Conservation (phyloP, 92 coral and sea anemone genomes). For the Heliopora coerulea region DNA sequence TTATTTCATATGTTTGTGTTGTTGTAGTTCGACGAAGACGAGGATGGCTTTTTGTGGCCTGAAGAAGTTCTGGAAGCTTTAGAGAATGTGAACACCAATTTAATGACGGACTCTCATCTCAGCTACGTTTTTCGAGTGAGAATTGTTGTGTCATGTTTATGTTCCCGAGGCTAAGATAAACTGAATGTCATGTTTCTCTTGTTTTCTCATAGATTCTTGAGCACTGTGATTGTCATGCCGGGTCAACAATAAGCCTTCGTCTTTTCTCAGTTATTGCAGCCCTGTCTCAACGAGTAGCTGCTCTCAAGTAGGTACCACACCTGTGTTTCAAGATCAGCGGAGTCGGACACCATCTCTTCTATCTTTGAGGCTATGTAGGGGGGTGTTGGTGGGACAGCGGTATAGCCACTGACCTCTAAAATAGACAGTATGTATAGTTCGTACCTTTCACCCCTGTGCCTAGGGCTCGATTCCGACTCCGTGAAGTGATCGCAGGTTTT, state of each 20-base stretch:
- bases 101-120: slow-evolving; percentile 80
- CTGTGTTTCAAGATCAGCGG: neutral
- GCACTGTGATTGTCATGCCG: slow-evolving; percentile 83
- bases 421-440: no score
- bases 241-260: slow-evolving; percentile 83
- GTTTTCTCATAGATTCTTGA: slow-evolving; percentile 62
- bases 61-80: slow-evolving; percentile 88
- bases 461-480: no score
- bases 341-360: no score
- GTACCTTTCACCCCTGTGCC: no score
- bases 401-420: no score
- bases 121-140: slow-evolving; percentile 87
- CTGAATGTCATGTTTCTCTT: no score
- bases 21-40: slow-evolving; percentile 76
- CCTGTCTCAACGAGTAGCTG: slow-evolving; percentile 86
- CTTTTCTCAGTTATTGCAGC: slow-evolving; percentile 94
- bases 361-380: no score
- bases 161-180: neutral
- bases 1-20: slow-evolving; percentile 4
- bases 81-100: slow-evolving; percentile 76
- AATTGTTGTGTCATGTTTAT: neutral
- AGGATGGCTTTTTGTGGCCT: slow-evolving; percentile 82
- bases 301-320: slow-evolving; percentile 69
- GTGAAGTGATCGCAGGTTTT: no score
- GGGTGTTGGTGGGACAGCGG: no score